These are phyloP conservation scores for Sphenodon punctatus DNA, from an alignment of 2,797 vertebrate genomes.

Conservation along the genomic window DNA sequence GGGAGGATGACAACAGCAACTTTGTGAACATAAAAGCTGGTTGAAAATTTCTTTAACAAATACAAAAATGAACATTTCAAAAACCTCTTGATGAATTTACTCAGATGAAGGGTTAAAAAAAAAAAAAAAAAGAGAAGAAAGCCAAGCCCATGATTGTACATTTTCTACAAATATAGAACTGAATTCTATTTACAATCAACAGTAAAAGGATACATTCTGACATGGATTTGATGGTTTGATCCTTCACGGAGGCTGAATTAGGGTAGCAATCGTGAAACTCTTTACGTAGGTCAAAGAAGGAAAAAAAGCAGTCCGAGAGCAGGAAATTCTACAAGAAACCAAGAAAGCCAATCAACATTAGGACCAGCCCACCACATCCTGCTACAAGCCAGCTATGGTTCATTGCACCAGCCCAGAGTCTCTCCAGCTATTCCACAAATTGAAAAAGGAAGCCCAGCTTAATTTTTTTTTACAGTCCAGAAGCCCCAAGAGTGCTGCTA, in stretches of 20 bases:
- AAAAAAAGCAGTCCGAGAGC: constrained; percentile 92
- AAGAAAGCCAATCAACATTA: not conserved
- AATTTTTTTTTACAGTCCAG: no score
- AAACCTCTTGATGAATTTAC: not conserved
- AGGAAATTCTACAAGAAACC: constrained; percentile 83
- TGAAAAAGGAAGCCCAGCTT: no score
- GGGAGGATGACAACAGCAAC: not conserved
- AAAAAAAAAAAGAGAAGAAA: no score
- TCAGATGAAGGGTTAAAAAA: not conserved
- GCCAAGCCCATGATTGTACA: not conserved
- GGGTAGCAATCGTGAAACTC: constrained; percentile 91
- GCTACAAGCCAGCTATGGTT: no score
- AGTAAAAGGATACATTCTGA: constrained; percentile 89
- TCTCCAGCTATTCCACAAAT: no score
- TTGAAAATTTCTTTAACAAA: not conserved
- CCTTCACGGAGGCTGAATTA: constrained; percentile 77
- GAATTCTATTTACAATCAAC: not conserved
- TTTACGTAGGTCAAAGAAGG: constrained; percentile 91
- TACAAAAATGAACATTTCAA: not conserved
- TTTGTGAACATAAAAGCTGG: not conserved
- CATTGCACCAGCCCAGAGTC: no score
- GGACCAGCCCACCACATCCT: no score
- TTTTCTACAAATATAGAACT: not conserved
- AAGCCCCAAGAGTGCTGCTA: no score
- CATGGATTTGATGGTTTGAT: constrained; percentile 87